phyloP scores from a whole-genome alignment of 1,140 invertebrate species.

The Vollenhovia emeryi region DNA sequence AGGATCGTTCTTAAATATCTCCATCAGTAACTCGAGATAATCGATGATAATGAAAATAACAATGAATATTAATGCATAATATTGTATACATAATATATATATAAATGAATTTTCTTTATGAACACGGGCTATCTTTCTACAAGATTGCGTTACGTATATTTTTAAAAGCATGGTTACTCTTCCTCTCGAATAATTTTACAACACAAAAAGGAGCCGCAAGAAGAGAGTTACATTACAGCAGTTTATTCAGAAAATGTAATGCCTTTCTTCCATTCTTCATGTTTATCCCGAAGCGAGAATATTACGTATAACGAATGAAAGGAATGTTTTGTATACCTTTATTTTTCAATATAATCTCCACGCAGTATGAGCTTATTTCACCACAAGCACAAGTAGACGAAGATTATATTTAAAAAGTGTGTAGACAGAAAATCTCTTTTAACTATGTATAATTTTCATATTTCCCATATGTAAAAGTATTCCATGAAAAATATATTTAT shows the following conservation, averaged over 20 bases:
- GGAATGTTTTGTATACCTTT: not conserved
- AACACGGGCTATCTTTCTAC: not conserved
- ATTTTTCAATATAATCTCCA: slow-evolving; percentile 38
- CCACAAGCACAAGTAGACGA: not conserved
- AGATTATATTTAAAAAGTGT: slow-evolving; percentile 33
- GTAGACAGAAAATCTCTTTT: not conserved
- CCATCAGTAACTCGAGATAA: not conserved
- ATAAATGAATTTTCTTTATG: not conserved
- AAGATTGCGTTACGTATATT: not conserved
- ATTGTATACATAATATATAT: too few species aligned
- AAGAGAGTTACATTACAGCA: not conserved
- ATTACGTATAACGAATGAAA: slow-evolving; percentile 34
- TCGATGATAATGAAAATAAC: not conserved
- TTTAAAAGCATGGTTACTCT: not conserved
- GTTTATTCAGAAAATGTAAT: slow-evolving; percentile 35
- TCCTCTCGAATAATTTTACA: not conserved
- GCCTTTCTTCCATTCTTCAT: slow-evolving; percentile 15
- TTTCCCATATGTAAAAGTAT: not conserved
- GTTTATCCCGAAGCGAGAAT: slow-evolving; percentile 20
- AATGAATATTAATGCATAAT: not conserved
- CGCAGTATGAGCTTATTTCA: slow-evolving; percentile 5
- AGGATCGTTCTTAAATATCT: not conserved
- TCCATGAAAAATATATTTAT: not conserved
- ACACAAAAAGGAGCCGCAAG: not conserved
- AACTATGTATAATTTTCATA: slow-evolving; percentile 12